Evolutionary conservation across 2,888 invertebrate species (phyloP), one percentile per base, ranked within the genome.

Genomic region (Phlogophora meticulosa): DNA sequence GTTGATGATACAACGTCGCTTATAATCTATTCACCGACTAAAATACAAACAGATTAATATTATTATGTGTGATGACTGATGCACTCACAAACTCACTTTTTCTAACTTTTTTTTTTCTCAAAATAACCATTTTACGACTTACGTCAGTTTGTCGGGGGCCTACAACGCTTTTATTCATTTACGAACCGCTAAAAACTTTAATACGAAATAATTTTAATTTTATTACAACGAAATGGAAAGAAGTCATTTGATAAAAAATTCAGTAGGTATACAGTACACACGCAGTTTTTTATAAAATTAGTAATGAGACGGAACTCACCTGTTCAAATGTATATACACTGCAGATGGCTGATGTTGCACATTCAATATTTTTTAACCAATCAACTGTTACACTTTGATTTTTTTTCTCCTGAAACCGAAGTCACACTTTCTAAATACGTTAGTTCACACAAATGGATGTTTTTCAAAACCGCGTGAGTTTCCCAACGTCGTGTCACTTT

Each of bases 401-500:
- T 72, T 66, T 72, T 76, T 81, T 80, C 76, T 78, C 62, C 85
- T 82, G 83, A 81, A 82, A 82, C 78, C 76, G 77, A 84, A 85
- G 87, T 86, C 73, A 83, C 89, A 90, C 89, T 89, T 85, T 86
- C 84, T 84, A 84, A 82, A 81, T 79, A 84, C 68, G 69, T 73
- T 64, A 67, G 84, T 87, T 87, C 86, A 87, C 89, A 89, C 88
- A 87, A 85, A 85, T 86, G 87, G 83, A 78, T 88, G 89, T 91
- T 91, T 91, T 91, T 90, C 89, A 89, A 92, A 93, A 93, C 94
- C 94, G 88, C 93, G 90, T 83, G 52, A 87, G 91, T 93, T 93
- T 92, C 92, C 88, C 90, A 91, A 92, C 90, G 84, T 82, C 90
- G 93, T 92, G 90, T 93, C 93, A 94, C 94, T 94, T 93, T 94